Percentiles rank a stretch among this genome's conserved stretches.
Conservation (phyloP, 2,797 vertebrate genomes). For the Enteromius viviparus region DNA sequence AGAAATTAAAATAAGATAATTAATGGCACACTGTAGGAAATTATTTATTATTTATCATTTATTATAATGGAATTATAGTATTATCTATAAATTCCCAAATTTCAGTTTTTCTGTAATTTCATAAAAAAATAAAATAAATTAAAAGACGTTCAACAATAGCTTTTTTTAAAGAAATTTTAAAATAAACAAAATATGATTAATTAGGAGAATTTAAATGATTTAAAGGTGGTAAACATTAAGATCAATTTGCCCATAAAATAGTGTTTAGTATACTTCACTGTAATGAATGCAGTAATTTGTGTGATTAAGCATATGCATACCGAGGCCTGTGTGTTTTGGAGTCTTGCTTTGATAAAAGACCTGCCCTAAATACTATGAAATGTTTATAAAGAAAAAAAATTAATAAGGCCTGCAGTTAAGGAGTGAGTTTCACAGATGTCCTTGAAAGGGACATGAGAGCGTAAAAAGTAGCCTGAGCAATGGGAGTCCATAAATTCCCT, state of each 20-base stretch:
- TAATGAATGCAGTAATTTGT: constrained; percentile 47
- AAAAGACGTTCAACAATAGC: background rate
- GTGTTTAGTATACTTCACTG: constrained; percentile 25
- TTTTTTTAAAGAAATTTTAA: background rate
- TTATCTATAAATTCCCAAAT: constrained; percentile 4
- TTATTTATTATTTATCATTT: background rate
- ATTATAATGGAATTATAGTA: background rate
- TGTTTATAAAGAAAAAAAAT: constrained; percentile 65
- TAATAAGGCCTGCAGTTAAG: constrained; percentile 60
- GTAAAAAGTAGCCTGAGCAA: constrained; percentile 82
- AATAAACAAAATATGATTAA: constrained; percentile 9
- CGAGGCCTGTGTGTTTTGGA: constrained; percentile 24
- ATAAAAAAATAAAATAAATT: background rate
- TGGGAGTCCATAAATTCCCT: constrained; percentile 84
- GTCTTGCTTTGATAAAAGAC: constrained; percentile 53
- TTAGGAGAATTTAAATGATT: constrained; percentile 10
- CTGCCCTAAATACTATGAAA: constrained; percentile 56
- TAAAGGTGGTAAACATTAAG: constrained; percentile 19
- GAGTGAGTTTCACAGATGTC: constrained; percentile 79
- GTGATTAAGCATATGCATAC: constrained; percentile 42
- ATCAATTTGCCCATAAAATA: constrained; percentile 29
- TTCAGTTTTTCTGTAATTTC: background rate
- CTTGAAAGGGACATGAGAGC: constrained; percentile 88
- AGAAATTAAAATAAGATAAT: background rate
- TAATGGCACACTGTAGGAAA: background rate